phyloP scores from a whole-genome alignment of 2,797 vertebrate genomes.

The Anomalospiza imberbis region DNA sequence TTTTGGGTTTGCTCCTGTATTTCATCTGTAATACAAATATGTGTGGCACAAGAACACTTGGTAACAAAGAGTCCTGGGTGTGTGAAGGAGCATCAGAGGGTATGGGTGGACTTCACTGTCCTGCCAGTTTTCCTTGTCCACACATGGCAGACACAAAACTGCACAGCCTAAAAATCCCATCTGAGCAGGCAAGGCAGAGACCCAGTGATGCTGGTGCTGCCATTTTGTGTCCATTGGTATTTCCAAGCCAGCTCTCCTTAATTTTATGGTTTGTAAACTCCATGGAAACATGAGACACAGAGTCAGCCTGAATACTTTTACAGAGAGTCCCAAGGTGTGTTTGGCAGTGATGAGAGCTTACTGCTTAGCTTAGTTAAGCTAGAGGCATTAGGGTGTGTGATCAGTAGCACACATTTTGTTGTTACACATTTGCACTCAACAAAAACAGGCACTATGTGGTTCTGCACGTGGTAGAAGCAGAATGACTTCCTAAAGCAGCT shows the following conservation, averaged over 20 bases:
- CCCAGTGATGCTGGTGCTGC: background rate
- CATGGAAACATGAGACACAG: background rate
- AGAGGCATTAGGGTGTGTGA: background rate
- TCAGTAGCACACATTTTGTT: background rate
- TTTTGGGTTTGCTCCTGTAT: background rate
- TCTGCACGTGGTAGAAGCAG: background rate
- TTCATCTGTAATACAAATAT: background rate
- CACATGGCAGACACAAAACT: background rate
- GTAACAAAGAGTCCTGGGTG: background rate
- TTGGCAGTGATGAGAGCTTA: background rate
- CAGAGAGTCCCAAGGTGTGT: background rate
- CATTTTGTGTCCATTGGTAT: background rate
- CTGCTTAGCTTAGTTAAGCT: background rate
- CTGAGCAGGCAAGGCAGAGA: background rate
- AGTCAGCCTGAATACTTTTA: background rate
- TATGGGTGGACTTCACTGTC: background rate
- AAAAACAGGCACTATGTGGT: background rate
- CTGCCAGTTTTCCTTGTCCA: background rate
- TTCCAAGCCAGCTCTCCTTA: background rate
- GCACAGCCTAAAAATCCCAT: background rate
- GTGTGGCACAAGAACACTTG: background rate
- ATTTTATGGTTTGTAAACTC: background rate
- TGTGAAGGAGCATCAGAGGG: background rate
- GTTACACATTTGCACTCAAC: background rate
- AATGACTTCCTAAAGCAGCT: background rate